These are phyloP conservation scores for Parnassius apollo DNA, from an alignment of 2,888 invertebrate genomes.

Conservation along the genomic window DNA sequence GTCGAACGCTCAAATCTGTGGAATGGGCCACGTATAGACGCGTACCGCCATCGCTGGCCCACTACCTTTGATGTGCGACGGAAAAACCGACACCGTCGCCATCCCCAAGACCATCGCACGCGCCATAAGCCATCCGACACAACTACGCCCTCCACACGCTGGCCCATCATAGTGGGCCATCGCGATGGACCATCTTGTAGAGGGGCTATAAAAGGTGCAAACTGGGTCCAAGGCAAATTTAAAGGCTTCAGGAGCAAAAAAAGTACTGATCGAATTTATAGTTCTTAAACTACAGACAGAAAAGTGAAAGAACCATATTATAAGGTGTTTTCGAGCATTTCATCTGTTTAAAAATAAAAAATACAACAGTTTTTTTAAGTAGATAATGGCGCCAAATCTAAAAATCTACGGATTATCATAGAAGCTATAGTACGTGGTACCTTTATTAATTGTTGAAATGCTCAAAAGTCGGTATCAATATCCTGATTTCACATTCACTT, in stretches of 20 bases:
- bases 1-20: no score
- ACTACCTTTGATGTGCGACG: no score
- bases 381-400: background rate
- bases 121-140: no score
- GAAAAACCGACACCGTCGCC: no score
- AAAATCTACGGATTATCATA: background rate
- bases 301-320: background rate
- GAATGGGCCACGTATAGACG: no score
- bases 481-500: background rate
- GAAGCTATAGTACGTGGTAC: background rate
- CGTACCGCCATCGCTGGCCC: no score
- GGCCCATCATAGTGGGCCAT: no score
- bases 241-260: background rate
- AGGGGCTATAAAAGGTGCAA: constrained; percentile 4
- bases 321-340: background rate
- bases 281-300: background rate
- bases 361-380: background rate
- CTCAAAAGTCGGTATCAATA: background rate
- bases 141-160: no score
- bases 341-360: background rate
- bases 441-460: background rate
- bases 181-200: no score
- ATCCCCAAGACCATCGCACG: no score
- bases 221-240: constrained; percentile 3
- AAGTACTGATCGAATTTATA: background rate